Evolutionary conservation across 2,113 vertebrate species (phyloP).

Genomic region (Dunckerocampus dactyliophorus): DNA sequence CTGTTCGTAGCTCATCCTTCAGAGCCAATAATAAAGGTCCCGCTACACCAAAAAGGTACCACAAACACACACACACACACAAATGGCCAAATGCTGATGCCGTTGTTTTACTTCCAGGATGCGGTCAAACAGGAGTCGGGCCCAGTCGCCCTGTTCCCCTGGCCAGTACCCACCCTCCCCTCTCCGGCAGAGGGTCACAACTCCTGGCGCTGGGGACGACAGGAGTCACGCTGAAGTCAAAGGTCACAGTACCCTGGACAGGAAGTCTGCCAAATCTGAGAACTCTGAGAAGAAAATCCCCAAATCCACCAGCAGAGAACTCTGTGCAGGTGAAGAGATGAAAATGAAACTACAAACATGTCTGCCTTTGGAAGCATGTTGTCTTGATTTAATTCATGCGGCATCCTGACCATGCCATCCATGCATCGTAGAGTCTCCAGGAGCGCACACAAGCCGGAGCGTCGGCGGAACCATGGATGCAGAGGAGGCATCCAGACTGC

Average conservation of each 20-base stretch:
- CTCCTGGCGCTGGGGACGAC: conserved; percentile 71
- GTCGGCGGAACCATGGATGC: conserved; percentile 87
- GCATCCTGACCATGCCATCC: too few relatives aligned
- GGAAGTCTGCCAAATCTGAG: conserved; percentile 67
- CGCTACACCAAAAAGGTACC: conserved; percentile 69
- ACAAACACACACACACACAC: conserved; percentile 11
- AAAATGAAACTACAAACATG: background rate
- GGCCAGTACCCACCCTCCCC: conserved; percentile 81
- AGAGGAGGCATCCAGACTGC: conserved; percentile 86
- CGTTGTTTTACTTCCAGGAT: conserved; percentile 44
- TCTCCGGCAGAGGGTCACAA: conserved; percentile 74
- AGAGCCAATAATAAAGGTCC: conserved; percentile 77
- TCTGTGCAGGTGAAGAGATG: conserved; percentile 59
- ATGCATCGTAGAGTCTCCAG: conserved; percentile 64
- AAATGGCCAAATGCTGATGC: background rate
- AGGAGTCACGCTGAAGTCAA: conserved; percentile 49
- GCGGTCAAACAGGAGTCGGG: conserved; percentile 77
- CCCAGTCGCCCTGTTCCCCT: conserved; percentile 82
- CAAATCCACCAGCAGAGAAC: conserved; percentile 76
- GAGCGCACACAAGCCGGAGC: conserved; percentile 73
- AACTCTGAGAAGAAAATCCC: conserved; percentile 69
- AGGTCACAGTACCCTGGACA: conserved; percentile 62
- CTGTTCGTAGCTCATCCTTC: conserved; percentile 79
- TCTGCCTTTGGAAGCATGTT: background rate
- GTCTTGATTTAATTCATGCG: too few relatives aligned